Evolutionary conservation across 2,113 vertebrate species (phyloP).

Genomic region (Mustelus asterias): DNA sequence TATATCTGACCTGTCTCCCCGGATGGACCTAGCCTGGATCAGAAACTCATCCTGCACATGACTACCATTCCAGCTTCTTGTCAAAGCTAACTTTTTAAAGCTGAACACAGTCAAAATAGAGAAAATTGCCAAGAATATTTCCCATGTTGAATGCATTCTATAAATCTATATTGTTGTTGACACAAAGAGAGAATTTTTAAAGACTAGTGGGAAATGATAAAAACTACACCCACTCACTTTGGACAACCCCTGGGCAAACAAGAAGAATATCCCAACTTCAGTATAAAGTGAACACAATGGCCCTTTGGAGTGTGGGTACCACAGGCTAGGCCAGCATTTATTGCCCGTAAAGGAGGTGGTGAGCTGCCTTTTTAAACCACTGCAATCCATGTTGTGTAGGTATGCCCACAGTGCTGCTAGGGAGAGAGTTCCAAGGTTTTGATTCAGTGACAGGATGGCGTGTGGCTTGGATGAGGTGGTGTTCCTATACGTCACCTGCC

Average conservation of each 20-base stretch:
- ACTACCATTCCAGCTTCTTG: not conserved
- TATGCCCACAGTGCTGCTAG: no score
- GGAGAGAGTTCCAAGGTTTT: no score
- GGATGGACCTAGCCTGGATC: not conserved
- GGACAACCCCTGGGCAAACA: not conserved
- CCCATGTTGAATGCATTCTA: not conserved
- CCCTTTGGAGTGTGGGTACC: not conserved
- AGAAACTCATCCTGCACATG: not conserved
- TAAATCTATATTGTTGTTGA: not conserved
- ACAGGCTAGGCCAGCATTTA: no score
- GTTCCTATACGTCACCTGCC: no score
- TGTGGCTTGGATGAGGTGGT: no score
- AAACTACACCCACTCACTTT: not conserved
- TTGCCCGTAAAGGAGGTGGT: no score
- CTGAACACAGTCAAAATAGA: not conserved
- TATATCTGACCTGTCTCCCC: not conserved
- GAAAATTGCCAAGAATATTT: not conserved
- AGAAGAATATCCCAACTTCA: not conserved
- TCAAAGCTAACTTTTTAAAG: not conserved
- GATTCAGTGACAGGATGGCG: no score
- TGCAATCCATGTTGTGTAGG: no score
- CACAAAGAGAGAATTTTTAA: not conserved
- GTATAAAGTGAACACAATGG: not conserved
- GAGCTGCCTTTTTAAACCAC: no score
- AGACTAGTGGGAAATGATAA: not conserved